Base-by-base conservation (phyloP, 2,888 invertebrate species). In the Protonemura montana region DNA sequence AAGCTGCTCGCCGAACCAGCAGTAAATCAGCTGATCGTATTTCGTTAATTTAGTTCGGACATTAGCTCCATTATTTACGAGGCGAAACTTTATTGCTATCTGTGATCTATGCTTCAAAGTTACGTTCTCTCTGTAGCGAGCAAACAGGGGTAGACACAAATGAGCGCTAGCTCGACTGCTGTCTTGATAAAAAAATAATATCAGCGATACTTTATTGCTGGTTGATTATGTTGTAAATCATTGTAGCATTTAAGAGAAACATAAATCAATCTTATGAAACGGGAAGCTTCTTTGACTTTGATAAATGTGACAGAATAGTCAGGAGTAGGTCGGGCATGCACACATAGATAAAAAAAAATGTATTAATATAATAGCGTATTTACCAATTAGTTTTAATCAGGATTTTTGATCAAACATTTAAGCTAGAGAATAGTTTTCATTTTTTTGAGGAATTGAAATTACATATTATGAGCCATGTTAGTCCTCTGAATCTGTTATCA, bases 41-140 rank as follows among this genome's bases (percentile, higher is more conserved):
- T 81, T 81, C 30, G 81, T 81, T 81, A 81, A 81, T 81, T 81
- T 30, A 28, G 81, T 29, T 81, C 30, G 81, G 29, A n/a, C 30
- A 81, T 81, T 81, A 29, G 29, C 30, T 29, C 0, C 29, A 29
- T 81, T 81, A 81, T 81, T 81, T 81, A 81, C 81, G 81, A 81
- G 7, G 81, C n/a, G 81, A 21, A 29, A 81, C 7, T 78, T 81
- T 81, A 81, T 81, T 81, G 81, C 30, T 81, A 30, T 81, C n/a
- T 29, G 30, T 30, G 28, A 81, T 81, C 81, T 81, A 30, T 29
- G 29, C 16, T 25, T 21, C 30, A 29, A 81, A 81, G 81, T 81
- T 59, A 59, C 16, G 21, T 21, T 13, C 13, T 10, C 59, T 1
- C 59, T 21, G 59, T 13, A 59, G 21, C 2, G 59, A 21, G 41